Percentiles rank a stretch among this genome's conserved stretches.
Conservation (phyloP, 2,888 invertebrate genomes). For the Strigamia maritima region DNA sequence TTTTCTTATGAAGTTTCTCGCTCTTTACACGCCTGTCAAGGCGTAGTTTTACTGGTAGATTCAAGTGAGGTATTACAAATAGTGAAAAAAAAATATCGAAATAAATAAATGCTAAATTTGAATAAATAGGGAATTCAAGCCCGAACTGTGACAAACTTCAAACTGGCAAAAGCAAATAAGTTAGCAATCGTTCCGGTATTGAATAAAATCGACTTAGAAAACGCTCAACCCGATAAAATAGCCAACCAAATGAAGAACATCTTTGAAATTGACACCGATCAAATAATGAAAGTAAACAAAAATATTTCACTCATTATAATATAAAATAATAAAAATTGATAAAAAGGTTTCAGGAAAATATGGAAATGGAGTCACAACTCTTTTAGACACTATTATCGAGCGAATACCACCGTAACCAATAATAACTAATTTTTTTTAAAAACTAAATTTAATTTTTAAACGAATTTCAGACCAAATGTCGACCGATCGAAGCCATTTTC, state of each 20-base stretch:
- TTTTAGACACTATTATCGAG: slow-evolving; percentile 74
- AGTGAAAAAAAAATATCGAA: too few relatives aligned
- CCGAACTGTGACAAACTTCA: slow-evolving; percentile 96
- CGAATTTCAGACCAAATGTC: slow-evolving; percentile 49
- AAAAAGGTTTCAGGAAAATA: slow-evolving; percentile 86
- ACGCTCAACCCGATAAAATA: slow-evolving; percentile 81
- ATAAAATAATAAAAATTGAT: not conserved
- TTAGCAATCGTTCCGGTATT: slow-evolving; percentile 83
- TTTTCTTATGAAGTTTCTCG: slow-evolving; percentile 95
- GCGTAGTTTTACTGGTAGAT: slow-evolving; percentile 89
- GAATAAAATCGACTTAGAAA: slow-evolving; percentile 93
- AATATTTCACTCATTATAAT: not conserved
- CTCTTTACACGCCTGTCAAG: slow-evolving; percentile 89
- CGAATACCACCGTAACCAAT: slow-evolving; percentile 64
- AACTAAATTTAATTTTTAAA: too few relatives aligned
- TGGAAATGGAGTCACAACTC: slow-evolving; percentile 74
- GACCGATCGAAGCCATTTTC: slow-evolving; percentile 60
- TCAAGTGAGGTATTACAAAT: slow-evolving; percentile 66
- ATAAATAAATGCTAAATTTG: too few relatives aligned
- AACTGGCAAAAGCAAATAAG: slow-evolving; percentile 78
- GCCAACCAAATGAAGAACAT: slow-evolving; percentile 71
- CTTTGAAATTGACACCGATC: slow-evolving; percentile 72
- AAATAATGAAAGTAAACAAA: slow-evolving; percentile 66
- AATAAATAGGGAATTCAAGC: slow-evolving; percentile 73
- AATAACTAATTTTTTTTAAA: not conserved